Conservation (phyloP, 1,140 invertebrate species). For the Macrobrachium nipponense region DNA sequence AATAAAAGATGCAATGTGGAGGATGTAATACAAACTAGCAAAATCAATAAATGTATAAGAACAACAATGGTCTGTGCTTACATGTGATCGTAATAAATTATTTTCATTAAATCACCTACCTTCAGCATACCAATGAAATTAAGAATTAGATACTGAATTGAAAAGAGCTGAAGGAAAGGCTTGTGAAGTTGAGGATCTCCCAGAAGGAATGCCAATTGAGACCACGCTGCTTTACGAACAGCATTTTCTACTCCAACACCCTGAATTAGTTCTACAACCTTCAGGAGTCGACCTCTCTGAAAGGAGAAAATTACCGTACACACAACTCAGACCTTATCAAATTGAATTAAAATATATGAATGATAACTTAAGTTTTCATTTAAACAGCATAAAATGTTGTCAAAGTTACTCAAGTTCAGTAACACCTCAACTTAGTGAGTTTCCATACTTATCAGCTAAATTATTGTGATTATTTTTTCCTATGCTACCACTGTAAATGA, state of each 20-base stretch:
- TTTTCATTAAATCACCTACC: slow-evolving; percentile 19
- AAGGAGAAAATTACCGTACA: background rate
- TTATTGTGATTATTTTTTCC: too few species aligned
- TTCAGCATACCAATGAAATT: slow-evolving; percentile 35
- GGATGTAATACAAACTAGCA: too few species aligned
- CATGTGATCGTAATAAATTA: background rate
- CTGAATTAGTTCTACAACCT: slow-evolving; percentile 37
- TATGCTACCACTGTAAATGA: too few species aligned
- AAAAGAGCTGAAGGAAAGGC: slow-evolving; percentile 38
- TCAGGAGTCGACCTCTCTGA: slow-evolving; percentile 34
- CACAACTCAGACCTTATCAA: background rate
- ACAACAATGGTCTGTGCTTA: background rate
- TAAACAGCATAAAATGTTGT: too few species aligned
- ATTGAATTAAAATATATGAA: background rate
- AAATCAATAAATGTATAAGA: too few species aligned
- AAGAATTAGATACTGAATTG: slow-evolving; percentile 29
- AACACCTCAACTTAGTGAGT: too few species aligned
- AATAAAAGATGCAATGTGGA: too few species aligned
- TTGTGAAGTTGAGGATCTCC: slow-evolving; percentile 47
- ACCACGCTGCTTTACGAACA: slow-evolving; percentile 45
- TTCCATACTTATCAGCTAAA: too few species aligned
- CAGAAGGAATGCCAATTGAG: slow-evolving; percentile 46
- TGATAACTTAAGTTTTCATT: too few species aligned
- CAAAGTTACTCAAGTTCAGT: too few species aligned
- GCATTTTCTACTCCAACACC: slow-evolving; percentile 15